These are phyloP conservation scores for Hozukius guyotensis DNA, from an alignment of 2,797 vertebrate genomes.

Conservation along the genomic window DNA sequence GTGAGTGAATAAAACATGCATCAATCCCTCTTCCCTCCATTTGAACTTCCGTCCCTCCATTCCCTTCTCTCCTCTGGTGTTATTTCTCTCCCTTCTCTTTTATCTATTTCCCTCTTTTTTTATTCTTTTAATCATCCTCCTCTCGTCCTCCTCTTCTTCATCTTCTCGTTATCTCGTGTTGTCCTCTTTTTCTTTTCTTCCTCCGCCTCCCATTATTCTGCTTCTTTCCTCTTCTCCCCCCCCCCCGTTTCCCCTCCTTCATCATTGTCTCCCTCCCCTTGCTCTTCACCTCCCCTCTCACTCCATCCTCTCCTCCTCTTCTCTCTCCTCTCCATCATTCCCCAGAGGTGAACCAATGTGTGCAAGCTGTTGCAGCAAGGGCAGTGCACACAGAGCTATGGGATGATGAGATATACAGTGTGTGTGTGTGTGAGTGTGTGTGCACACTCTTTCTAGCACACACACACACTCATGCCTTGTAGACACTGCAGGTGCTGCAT, in stretches of 20 bases:
- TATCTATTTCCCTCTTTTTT: slow-evolving; percentile 1
- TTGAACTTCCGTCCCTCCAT: slow-evolving; percentile 30
- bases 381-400: slow-evolving; percentile 43
- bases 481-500: slow-evolving; percentile 79
- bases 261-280: slow-evolving; percentile 41
- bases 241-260: slow-evolving; percentile 15
- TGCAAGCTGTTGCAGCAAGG: slow-evolving; percentile 69
- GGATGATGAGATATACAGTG: slow-evolving; percentile 9
- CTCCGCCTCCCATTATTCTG: background rate
- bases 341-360: slow-evolving; percentile 59
- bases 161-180: background rate
- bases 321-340: slow-evolving; percentile 44
- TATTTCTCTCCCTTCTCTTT: slow-evolving; percentile 13
- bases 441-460: background rate
- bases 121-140: slow-evolving; percentile 11
- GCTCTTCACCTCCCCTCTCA: background rate
- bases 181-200: background rate
- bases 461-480: slow-evolving; percentile 15
- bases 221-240: background rate
- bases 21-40: slow-evolving; percentile 47
- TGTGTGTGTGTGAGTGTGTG: background rate
- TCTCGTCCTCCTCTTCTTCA: background rate
- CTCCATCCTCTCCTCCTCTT: slow-evolving; percentile 15
- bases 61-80: slow-evolving; percentile 4
- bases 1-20: slow-evolving; percentile 71